Evolutionary conservation across 2,888 invertebrate species (phyloP).

Genomic region (Phania funesta): DNA sequence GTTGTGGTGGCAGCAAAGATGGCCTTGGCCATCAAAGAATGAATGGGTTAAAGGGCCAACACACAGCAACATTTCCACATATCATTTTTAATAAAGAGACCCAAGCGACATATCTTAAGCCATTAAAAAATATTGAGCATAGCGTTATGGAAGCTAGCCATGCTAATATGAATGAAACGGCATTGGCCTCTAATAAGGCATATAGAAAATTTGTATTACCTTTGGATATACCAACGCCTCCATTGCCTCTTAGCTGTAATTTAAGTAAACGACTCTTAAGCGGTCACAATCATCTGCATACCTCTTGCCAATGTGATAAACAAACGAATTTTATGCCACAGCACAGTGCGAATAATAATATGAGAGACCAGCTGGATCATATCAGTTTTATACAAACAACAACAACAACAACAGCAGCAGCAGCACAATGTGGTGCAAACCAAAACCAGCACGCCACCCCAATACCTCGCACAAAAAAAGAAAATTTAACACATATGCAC

Average conservation of each 20-base stretch:
- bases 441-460: not conserved
- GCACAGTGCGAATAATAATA: conserved; percentile 23
- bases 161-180: conserved; percentile 30
- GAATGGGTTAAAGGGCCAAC: conserved; percentile 6
- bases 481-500: conserved; percentile 29
- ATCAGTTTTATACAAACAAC: conserved; percentile 50
- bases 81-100: conserved; percentile 51
- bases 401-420: not conserved
- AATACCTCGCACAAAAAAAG: conserved; percentile 17
- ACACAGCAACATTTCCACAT: conserved; percentile 39
- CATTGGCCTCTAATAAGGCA: conserved; percentile 43
- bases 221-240: conserved; percentile 62
- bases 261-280: conserved; percentile 46
- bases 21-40: conserved; percentile 2
- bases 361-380: conserved; percentile 48
- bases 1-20: not conserved
- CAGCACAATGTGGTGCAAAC: not conserved
- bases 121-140: not conserved
- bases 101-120: conserved; percentile 39
- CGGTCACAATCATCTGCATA: conserved; percentile 14
- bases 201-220: conserved; percentile 50
- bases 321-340: conserved; percentile 17
- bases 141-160: not conserved
- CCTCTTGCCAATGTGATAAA: conserved; percentile 57
- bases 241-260: conserved; percentile 38